Percentiles rank a stretch among this genome's conserved stretches.
Evolutionary conservation across 2,797 vertebrate species (phyloP).

Genomic region (Crocodylus rhombifer): DNA sequence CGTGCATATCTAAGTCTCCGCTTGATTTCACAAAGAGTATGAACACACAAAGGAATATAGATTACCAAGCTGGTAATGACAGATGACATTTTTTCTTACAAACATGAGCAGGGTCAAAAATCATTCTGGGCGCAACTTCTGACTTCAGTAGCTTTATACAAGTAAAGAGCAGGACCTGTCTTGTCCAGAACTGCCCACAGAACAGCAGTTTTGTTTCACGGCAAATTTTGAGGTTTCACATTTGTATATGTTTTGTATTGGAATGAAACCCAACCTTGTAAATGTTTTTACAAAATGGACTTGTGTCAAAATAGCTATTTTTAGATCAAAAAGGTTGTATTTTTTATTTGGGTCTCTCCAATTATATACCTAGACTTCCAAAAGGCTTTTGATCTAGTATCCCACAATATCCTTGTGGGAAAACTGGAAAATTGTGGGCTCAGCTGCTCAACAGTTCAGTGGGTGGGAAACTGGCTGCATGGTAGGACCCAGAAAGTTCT

Average conservation of each 20-base stretch:
- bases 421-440: no score
- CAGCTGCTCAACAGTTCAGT: no score
- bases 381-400: no score
- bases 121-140: constrained; percentile 32
- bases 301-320: constrained; percentile 3
- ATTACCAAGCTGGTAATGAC: not conserved
- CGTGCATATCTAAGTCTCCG: fast-evolving
- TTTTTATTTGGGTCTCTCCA: not conserved
- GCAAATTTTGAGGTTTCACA: constrained; percentile 63
- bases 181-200: constrained; percentile 44
- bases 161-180: not conserved
- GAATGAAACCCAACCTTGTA: constrained; percentile 56
- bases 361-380: no score
- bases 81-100: constrained; percentile 4
- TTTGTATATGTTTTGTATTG: constrained; percentile 59
- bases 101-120: not conserved
- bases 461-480: no score
- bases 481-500: no score
- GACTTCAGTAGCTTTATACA: constrained; percentile 26
- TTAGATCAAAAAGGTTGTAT: not conserved
- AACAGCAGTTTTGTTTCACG: constrained; percentile 46
- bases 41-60: not conserved
- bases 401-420: no score
- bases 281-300: not conserved
- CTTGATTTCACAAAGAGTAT: not conserved